Base-by-base conservation (phyloP, 1,140 invertebrate genomes). In the Apolygus lucorum region DNA sequence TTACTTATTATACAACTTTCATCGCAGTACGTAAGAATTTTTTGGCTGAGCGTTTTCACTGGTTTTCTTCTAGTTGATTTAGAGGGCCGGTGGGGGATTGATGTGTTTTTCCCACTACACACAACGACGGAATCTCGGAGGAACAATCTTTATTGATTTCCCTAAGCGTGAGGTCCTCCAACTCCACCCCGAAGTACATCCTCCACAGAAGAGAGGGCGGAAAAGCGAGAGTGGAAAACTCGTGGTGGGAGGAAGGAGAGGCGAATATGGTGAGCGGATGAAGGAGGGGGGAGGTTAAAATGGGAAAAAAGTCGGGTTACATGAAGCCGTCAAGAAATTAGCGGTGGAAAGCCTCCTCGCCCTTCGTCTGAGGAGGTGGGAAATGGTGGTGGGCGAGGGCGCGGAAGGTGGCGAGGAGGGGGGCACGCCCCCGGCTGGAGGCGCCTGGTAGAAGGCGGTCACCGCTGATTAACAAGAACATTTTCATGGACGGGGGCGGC, bases 381-480 rank as follows among this genome's bases (percentile, higher is more conserved):
- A 24, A 59, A 24, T 13, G 11, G 54, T 59, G 54, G 54, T 59
- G 54, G 54, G 22, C n/a, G 14, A 25, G 24, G 14, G 63, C 2
- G 21, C 27, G 63, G 21, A 13, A 63, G 49, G 22, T n/a, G 13
- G 69, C 21, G 25, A 28, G 11, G 26, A n/a, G 13, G 28, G 26
- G 17, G 28, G 63, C 26, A 24, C 26, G 26, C 63, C 17, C 28
- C 26, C 4, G 2, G 17, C 22, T 8, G 26, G 63, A 65, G 63
- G 63, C 63, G 63, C 63, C 63, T 28, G 4, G 63, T 34, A 26
- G 63, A 65, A 65, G 26, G 63, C 54, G 65, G 29, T 28, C 26
- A 21, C 27, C 28, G 65, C 28, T 42, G 65, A 49, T 42, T 13
- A 59, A 59, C 54, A 59, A 59, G 54, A 59, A 59, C 22, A 59